Conservation (phyloP, 2,113 vertebrate species). For the Oxygymnocypris stewartii region DNA sequence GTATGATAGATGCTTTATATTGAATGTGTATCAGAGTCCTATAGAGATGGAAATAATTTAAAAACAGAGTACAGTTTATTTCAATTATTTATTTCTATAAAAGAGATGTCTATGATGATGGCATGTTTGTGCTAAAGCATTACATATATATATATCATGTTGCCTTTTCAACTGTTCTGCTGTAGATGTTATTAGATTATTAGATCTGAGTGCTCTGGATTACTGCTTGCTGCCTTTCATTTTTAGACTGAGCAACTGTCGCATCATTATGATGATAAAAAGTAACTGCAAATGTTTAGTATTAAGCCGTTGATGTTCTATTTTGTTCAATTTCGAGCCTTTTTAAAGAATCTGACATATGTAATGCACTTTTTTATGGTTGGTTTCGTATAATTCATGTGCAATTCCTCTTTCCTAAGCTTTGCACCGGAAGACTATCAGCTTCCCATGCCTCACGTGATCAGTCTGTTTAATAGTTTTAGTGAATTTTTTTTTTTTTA, state of each 20-base stretch:
- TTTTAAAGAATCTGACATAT: constrained; percentile 71
- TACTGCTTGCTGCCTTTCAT: constrained; percentile 76
- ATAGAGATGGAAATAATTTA: constrained; percentile 81
- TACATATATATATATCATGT: constrained; percentile 79
- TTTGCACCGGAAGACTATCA: constrained; percentile 35
- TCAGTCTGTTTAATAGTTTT: not conserved
- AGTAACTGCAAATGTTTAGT: constrained; percentile 71
- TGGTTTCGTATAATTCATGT: constrained; percentile 35
- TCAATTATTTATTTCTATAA: constrained; percentile 84
- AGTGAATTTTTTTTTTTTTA: not conserved
- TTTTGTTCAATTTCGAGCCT: constrained; percentile 69
- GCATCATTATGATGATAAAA: constrained; percentile 70
- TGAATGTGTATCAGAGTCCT: constrained; percentile 79
- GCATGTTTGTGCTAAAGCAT: constrained; percentile 82
- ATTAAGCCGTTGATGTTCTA: constrained; percentile 65
- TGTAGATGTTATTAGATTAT: constrained; percentile 72
- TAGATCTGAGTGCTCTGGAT: constrained; percentile 68
- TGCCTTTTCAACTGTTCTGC: constrained; percentile 79
- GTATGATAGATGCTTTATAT: constrained; percentile 81
- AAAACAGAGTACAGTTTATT: constrained; percentile 76
- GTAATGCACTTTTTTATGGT: constrained; percentile 73
- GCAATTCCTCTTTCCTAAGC: constrained; percentile 33
- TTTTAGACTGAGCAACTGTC: constrained; percentile 69
- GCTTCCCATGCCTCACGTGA: constrained; percentile 34
- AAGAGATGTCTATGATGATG: constrained; percentile 78